These are phyloP conservation scores for Vanessa cardui DNA, from an alignment of 2,888 invertebrate genomes.

Conservation along the genomic window DNA sequence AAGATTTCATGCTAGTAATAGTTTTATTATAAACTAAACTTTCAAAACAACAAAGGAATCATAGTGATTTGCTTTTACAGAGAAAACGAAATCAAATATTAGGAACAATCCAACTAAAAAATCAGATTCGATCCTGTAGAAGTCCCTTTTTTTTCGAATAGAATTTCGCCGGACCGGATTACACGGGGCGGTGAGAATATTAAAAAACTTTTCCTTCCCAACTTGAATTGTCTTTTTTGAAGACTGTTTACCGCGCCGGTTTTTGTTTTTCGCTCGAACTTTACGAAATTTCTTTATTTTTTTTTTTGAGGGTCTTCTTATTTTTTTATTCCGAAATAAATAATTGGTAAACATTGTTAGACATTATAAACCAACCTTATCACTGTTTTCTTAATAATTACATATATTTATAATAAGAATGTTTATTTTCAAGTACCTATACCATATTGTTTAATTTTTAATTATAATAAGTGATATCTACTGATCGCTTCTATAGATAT, in stretches of 20 bases:
- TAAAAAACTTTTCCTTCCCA: slow-evolving; percentile 75
- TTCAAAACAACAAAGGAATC: not conserved
- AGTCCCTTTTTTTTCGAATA: slow-evolving; percentile 52
- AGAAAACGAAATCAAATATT: slow-evolving; percentile 5
- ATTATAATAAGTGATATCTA: too few relatives aligned
- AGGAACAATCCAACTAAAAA: slow-evolving; percentile 7
- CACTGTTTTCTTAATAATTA: not conserved
- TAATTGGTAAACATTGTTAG: too few relatives aligned
- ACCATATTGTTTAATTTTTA: too few relatives aligned
- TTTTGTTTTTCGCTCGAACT: slow-evolving; percentile 46
- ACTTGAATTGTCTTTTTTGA: slow-evolving; percentile 80
- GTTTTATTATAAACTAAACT: too few relatives aligned
- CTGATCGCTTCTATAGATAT: too few relatives aligned
- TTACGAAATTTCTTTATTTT: slow-evolving; percentile 23
- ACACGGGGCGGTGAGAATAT: slow-evolving; percentile 78
- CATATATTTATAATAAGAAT: too few relatives aligned
- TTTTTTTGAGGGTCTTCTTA: slow-evolving; percentile 20
- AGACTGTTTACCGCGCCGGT: slow-evolving; percentile 58
- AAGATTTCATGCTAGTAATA: too few relatives aligned
- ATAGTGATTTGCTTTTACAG: not conserved
- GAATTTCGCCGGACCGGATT: slow-evolving; percentile 72
- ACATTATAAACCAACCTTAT: too few relatives aligned
- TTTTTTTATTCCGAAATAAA: slow-evolving; percentile 1
- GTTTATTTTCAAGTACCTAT: too few relatives aligned
- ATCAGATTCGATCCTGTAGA: slow-evolving; percentile 32